phyloP scores from a whole-genome alignment of 2,888 invertebrate species.

The Lasioglossum morio region DNA sequence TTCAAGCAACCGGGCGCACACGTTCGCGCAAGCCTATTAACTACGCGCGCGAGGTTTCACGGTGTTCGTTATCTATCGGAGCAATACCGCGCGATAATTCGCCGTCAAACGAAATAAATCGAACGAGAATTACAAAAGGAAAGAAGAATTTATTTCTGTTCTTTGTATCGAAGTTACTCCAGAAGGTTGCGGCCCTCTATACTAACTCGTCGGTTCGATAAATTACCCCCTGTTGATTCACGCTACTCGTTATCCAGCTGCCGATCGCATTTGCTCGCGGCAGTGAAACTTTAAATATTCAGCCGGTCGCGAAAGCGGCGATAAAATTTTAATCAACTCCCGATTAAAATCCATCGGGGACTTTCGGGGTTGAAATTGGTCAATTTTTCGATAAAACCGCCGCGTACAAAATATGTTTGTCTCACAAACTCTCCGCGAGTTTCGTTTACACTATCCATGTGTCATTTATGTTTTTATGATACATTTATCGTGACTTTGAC shows the following conservation, averaged over 20 bases:
- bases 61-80: not conserved
- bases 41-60: not conserved
- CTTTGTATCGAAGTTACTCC: conserved; percentile 31
- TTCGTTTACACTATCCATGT: not conserved
- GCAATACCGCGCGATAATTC: conserved; percentile 3
- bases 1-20: not conserved
- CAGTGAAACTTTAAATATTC: conserved; percentile 70
- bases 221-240: conserved; percentile 53
- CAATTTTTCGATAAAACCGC: not conserved
- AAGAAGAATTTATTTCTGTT: conserved; percentile 33
- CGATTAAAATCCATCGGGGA: conserved; percentile 57
- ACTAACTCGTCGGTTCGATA: conserved; percentile 26
- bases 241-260: conserved; percentile 31
- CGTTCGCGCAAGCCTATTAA: not conserved
- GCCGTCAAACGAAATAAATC: not conserved
- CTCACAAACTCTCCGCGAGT: not conserved
- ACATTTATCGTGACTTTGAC: not conserved
- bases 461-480: not conserved
- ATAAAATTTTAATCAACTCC: conserved; percentile 69
- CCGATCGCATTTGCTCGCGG: conserved; percentile 29
- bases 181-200: not conserved
- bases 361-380: conserved; percentile 37
- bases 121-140: not conserved
- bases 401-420: not conserved
- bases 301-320: conserved; percentile 57